Conservation (phyloP, 2,888 invertebrate genomes). For the Limenitis camilla region DNA sequence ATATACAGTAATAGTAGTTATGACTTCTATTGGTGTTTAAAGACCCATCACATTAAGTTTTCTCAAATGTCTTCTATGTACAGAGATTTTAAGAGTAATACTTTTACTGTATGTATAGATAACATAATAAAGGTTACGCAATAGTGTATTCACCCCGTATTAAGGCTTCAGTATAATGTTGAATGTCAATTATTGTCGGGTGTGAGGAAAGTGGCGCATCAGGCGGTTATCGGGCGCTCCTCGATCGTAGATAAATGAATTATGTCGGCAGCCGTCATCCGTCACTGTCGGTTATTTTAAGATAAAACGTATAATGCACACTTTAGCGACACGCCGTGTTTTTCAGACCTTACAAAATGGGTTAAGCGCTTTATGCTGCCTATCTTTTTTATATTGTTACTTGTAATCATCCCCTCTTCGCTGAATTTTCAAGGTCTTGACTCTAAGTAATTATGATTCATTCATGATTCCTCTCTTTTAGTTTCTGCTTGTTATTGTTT, state of each 20-base stretch:
- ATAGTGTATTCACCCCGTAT: conserved; percentile 3
- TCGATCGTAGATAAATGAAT: conserved; percentile 64
- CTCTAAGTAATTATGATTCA: no score
- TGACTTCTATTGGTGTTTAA: no score
- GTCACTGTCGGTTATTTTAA: conserved; percentile 63
- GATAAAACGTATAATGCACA: conserved; percentile 52
- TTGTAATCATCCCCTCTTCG: no score
- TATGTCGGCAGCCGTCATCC: conserved; percentile 50
- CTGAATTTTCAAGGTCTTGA: no score
- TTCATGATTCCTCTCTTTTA: no score
- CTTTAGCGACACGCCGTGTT: conserved; percentile 24
- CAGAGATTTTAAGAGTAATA: no score
- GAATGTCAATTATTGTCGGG: conserved; percentile 9
- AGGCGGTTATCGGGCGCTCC: conserved; percentile 31
- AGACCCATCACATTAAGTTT: no score
- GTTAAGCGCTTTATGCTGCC: neutral
- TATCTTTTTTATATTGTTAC: no score
- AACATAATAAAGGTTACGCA: neutral
- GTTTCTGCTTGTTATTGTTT: no score
- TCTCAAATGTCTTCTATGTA: no score
- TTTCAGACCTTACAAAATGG: conserved; percentile 1
- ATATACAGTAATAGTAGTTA: no score
- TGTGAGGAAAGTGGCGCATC: conserved; percentile 17
- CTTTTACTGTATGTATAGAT: neutral
- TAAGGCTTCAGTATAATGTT: neutral